Evolutionary conservation across 2,113 vertebrate species (phyloP).

Genomic region (Rhinoptilus africanus): DNA sequence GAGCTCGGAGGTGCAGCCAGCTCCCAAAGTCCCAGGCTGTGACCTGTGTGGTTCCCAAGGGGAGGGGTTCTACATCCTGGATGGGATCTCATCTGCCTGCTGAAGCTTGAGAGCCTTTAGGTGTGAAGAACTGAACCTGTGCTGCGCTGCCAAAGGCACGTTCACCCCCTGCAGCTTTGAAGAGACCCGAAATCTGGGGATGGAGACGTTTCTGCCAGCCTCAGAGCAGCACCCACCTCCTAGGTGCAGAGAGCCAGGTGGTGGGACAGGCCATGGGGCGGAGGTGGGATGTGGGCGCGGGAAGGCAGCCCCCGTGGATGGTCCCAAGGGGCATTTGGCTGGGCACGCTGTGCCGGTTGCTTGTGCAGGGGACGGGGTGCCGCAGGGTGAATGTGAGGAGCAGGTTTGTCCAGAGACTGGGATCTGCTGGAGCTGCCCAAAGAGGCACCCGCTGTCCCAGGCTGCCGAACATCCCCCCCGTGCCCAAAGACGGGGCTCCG

Average conservation of each 20-base stretch:
- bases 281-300: rapidly evolving
- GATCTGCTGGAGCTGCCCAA: background rate
- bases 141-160: rapidly evolving
- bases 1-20: background rate
- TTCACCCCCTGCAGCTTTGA: background rate
- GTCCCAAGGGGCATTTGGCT: rapidly evolving
- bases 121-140: rapidly evolving
- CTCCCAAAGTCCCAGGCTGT: background rate
- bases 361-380: background rate
- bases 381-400: background rate
- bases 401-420: background rate
- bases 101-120: background rate
- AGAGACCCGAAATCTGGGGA: background rate
- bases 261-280: background rate
- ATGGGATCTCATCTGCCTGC: rapidly evolving
- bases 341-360: rapidly evolving
- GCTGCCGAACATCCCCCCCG: rapidly evolving
- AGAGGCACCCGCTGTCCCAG: rapidly evolving
- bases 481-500: rapidly evolving
- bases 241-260: background rate
- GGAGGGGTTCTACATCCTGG: background rate
- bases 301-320: rapidly evolving
- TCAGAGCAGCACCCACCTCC: background rate
- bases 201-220: background rate
- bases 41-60: background rate